phyloP scores from a whole-genome alignment of 2,888 invertebrate genomes.

The Heliconius erato region DNA sequence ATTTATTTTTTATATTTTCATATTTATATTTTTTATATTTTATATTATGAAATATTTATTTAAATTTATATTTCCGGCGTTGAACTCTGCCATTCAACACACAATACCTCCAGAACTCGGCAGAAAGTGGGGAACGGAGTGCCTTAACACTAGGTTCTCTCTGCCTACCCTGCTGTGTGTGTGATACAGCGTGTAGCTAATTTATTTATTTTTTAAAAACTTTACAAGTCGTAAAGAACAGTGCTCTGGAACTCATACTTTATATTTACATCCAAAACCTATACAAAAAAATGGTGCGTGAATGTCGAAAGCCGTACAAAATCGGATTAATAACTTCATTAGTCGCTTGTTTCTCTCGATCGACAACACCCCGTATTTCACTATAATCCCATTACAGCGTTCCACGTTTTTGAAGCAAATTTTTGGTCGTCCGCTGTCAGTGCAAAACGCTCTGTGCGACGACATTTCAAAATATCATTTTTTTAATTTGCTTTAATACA shows the following conservation, averaged over 20 bases:
- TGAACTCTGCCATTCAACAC: too few relatives aligned
- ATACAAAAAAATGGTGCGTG: slow-evolving; percentile 66
- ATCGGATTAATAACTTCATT: slow-evolving; percentile 86
- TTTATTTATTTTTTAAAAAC: too few relatives aligned
- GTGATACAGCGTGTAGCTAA: too few relatives aligned
- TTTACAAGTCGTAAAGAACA: not conserved
- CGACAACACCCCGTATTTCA: slow-evolving; percentile 81
- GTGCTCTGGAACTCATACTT: slow-evolving; percentile 52
- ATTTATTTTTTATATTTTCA: too few relatives aligned
- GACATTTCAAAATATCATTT: not conserved
- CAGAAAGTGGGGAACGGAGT: too few relatives aligned
- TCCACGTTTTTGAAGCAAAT: slow-evolving; percentile 69
- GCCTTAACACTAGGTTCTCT: too few relatives aligned
- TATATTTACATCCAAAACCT: slow-evolving; percentile 58
- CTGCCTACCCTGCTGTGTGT: too few relatives aligned
- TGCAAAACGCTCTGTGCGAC: slow-evolving; percentile 23
- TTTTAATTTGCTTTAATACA: not conserved
- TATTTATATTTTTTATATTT: too few relatives aligned
- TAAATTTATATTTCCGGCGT: too few relatives aligned
- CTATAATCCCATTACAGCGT: slow-evolving; percentile 81
- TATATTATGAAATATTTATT: too few relatives aligned
- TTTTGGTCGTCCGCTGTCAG: slow-evolving; percentile 60
- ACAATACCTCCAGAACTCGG: too few relatives aligned
- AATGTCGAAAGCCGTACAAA: slow-evolving; percentile 78
- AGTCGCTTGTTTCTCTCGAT: slow-evolving; percentile 84